phyloP scores from a whole-genome alignment of 2,113 vertebrate species.

The Coryphaenoides rupestris region DNA sequence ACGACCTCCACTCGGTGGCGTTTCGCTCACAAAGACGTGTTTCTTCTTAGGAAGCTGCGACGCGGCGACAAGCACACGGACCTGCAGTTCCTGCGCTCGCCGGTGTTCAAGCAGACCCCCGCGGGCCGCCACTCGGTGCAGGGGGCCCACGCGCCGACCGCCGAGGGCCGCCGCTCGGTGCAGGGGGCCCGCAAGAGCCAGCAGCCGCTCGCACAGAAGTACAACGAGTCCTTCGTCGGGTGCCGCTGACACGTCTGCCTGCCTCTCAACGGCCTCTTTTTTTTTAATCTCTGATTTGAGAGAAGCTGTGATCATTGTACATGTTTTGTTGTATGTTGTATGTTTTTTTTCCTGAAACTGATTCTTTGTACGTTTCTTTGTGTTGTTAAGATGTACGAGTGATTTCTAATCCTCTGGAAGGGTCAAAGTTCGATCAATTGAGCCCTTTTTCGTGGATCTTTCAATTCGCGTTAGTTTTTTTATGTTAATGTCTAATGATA shows the following conservation, averaged over 20 bases:
- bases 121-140: slow-evolving; percentile 35
- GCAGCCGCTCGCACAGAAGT: slow-evolving; percentile 63
- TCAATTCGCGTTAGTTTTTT: neutral
- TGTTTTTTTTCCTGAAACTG: neutral
- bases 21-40: no score
- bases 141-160: slow-evolving; percentile 31
- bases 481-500: slow-evolving; percentile 2
- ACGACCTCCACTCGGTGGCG: no score
- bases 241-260: slow-evolving; percentile 53
- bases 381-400: neutral
- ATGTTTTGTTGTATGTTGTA: neutral
- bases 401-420: slow-evolving; percentile 3
- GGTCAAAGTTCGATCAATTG: no score
- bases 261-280: neutral
- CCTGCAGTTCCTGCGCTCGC: slow-evolving; percentile 82
- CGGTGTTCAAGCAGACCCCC: slow-evolving; percentile 76
- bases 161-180: slow-evolving; percentile 32
- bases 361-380: neutral
- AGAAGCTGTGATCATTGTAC: slow-evolving; percentile 14
- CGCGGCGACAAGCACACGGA: slow-evolving; percentile 94
- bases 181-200: slow-evolving; percentile 52
- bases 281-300: neutral
- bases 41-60: slow-evolving; percentile 82
- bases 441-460: neutral
- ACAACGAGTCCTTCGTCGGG: slow-evolving; percentile 76